Conservation (phyloP, 2,888 invertebrate genomes). For the Dasypogon diadema region DNA sequence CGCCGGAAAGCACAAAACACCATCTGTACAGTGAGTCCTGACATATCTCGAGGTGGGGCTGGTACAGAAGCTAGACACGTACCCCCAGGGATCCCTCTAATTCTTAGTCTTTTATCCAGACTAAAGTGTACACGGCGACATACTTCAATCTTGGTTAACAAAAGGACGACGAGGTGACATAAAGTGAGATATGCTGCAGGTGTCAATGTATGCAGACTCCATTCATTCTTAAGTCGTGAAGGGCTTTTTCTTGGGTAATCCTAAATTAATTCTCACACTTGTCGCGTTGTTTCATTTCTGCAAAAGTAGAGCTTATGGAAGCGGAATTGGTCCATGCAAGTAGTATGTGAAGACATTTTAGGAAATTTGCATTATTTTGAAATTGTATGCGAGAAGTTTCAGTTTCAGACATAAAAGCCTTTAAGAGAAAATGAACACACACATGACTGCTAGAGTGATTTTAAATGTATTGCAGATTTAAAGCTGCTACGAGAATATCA, state of each 20-base stretch:
- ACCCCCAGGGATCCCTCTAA: conserved; percentile 40
- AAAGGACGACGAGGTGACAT: conserved; percentile 42
- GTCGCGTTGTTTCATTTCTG: conserved; percentile 29
- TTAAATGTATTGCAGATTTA: no score
- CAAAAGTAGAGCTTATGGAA: background rate
- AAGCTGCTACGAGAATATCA: no score
- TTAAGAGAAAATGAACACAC: no score
- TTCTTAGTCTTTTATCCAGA: conserved; percentile 14
- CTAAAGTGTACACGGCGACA: conserved; percentile 38
- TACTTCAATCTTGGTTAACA: conserved; percentile 39
- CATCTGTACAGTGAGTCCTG: background rate
- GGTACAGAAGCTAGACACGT: conserved; percentile 24
- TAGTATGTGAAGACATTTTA: no score
- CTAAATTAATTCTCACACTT: conserved; percentile 51
- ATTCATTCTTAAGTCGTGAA: conserved; percentile 20
- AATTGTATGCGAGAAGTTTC: no score
- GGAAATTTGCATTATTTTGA: no score
- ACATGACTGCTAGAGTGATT: no score
- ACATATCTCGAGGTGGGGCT: background rate
- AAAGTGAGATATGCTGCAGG: conserved; percentile 27
- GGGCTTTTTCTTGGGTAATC: conserved; percentile 48
- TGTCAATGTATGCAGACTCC: conserved; percentile 37
- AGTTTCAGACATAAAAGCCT: no score
- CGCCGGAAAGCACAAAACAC: conserved; percentile 5
- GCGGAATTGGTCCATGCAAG: no score